Percentiles rank a stretch among this genome's conserved stretches.
phyloP scores from a whole-genome alignment of 2,797 vertebrate genomes.

The Mormyrops attenuatus region DNA sequence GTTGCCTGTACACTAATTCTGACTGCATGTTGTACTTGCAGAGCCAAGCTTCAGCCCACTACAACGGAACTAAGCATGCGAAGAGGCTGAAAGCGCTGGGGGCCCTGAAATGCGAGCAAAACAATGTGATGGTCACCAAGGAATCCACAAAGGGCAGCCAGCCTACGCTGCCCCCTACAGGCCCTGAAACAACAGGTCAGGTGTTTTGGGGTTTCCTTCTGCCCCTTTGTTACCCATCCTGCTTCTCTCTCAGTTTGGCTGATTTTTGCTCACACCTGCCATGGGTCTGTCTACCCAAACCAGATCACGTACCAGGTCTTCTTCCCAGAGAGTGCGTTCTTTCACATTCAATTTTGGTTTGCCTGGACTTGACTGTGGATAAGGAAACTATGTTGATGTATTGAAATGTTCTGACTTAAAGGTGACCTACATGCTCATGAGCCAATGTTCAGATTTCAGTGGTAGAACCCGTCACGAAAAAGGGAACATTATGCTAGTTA shows the following conservation, averaged over 20 bases:
- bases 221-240: background rate
- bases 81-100: constrained; percentile 98
- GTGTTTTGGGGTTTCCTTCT: constrained; percentile 45
- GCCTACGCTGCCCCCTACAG: constrained; percentile 62
- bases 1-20: constrained; percentile 38
- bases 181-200: constrained; percentile 83
- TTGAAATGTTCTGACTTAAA: background rate
- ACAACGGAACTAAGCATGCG: constrained; percentile 99
- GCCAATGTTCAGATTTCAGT: background rate
- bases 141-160: constrained; percentile 73
- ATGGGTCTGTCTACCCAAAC: background rate
- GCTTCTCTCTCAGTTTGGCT: background rate
- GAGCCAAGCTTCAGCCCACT: constrained; percentile 98
- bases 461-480: background rate
- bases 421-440: background rate
- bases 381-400: background rate
- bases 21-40: constrained; percentile 79
- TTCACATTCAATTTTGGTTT: background rate
- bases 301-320: background rate
- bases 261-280: background rate
- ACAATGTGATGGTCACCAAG: constrained; percentile 67
- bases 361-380: background rate
- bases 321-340: background rate
- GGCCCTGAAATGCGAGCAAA: constrained; percentile 88
- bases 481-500: background rate